Evolutionary conservation across 2,113 vertebrate genomes (phyloP), one percentile per base, ranked within the genome.

Genomic region (Glaucidium brasilianum): DNA sequence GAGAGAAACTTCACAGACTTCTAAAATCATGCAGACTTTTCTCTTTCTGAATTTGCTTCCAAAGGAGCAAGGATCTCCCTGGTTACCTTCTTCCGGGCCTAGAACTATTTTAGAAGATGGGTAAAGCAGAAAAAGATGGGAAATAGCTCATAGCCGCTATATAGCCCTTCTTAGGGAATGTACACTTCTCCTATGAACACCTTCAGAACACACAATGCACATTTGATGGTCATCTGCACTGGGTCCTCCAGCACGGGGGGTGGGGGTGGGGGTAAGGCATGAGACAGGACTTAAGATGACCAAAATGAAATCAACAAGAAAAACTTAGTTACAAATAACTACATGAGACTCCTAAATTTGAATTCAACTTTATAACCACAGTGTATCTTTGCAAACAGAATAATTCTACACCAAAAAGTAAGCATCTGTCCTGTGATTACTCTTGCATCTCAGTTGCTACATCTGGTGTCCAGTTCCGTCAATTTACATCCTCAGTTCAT

Each of bases 211-310:
- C 9, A 17, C 29, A 81, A 60, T 0, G 0, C 32, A 67, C 4
- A 18, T 50, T 60, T 66, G n/a, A 68, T 34, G 26, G 9, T 43
- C 26, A 62, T 25, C 59, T 67, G 32, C 59, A 50, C 29, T 41
- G 52, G 43, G 43, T 76, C 56, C 26, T 71, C 35, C 20, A 56
- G 41, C 39, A n/a, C 19, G 0, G 0, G 39, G 18, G 5, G 43
- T 7, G 16, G 41, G 11, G 41, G 3, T 22, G 11, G 7, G 5
- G 8, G 11, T 2, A 2, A 2, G 45, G 26, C 45, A 60, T 3
- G 3, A 11, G 23, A 55, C 25, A 72, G 32, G 29, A 30, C 32
- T 43, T 23, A 53, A 26, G 17, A 45, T 6, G 5, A 68, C 8
- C 20, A 74, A 63, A 81, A 63, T 22, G 4, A 67, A 67, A 17